Evolutionary conservation across 2,888 invertebrate genomes (phyloP).

Genomic region (Cephus spinipes): DNA sequence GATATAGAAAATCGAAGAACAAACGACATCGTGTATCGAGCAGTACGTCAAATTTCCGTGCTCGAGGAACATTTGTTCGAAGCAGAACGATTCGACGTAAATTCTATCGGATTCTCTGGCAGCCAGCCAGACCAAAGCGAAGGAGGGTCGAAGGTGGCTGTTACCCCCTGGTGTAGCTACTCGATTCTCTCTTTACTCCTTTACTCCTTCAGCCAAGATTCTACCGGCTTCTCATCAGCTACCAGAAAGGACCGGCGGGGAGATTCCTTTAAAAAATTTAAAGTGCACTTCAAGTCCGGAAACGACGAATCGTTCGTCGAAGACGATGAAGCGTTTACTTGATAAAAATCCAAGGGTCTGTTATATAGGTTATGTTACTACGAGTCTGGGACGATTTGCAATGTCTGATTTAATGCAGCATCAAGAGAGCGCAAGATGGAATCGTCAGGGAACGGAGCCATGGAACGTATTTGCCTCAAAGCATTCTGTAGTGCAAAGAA

Average conservation of each 20-base stretch:
- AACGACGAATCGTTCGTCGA: not conserved
- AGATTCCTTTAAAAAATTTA: not conserved
- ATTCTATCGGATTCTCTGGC: not conserved
- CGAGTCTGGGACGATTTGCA: not conserved
- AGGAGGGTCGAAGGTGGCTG: slow-evolving; percentile 2
- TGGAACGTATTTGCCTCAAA: not conserved
- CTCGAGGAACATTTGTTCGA: not conserved
- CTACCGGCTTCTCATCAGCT: not conserved
- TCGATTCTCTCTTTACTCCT: not conserved
- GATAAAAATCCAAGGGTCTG: not conserved
- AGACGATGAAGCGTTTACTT: not conserved
- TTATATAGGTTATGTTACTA: not conserved
- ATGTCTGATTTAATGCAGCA: not conserved
- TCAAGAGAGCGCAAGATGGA: not conserved
- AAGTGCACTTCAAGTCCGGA: not conserved
- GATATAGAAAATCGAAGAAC: not conserved
- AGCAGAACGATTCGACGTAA: slow-evolving; percentile 3
- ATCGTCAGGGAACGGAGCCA: not conserved
- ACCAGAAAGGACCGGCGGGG: not conserved
- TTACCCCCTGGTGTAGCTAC: not conserved
- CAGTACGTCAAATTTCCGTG: not conserved
- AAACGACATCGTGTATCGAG: not conserved
- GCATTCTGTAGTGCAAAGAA: not conserved
- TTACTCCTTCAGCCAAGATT: not conserved
- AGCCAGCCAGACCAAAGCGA: not conserved